Evolutionary conservation across 2,113 vertebrate species (phyloP).

Genomic region (Podarcis raffonei): DNA sequence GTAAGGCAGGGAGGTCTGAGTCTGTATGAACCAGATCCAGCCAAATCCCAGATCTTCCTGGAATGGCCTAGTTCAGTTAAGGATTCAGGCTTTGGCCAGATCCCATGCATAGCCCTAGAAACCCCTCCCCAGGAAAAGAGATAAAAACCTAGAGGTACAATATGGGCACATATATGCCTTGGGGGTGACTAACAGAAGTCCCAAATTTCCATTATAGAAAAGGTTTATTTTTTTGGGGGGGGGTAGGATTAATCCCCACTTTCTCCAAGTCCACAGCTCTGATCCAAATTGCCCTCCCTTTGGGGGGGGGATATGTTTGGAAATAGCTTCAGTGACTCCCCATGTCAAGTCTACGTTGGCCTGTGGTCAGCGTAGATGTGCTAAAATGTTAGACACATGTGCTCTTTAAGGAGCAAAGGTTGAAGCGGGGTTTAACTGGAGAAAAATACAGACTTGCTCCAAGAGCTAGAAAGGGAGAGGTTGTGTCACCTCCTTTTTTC

Average conservation of each 20-base stretch:
- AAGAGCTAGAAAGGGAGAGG: slow-evolving; percentile 51
- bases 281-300: not conserved
- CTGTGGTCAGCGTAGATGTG: slow-evolving; percentile 41
- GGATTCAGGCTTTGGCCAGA: too few species aligned
- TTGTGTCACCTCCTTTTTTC: slow-evolving; percentile 59
- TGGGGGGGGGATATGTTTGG: too few species aligned
- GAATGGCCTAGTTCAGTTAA: too few species aligned
- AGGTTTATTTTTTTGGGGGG: not conserved
- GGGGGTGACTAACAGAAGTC: too few species aligned
- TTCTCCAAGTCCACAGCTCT: not conserved
- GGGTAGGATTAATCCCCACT: not conserved
- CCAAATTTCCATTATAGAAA: too few species aligned
- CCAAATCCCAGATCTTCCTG: too few species aligned
- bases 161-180: not conserved
- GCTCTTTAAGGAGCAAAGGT: slow-evolving; percentile 72
- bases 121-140: too few species aligned
- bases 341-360: not conserved
- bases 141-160: not conserved
- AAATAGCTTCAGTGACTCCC: not conserved
- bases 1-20: too few species aligned
- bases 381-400: slow-evolving; percentile 67
- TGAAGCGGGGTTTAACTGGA: slow-evolving; percentile 64
- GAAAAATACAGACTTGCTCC: slow-evolving; percentile 64
- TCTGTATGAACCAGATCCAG: too few species aligned
- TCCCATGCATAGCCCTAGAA: too few species aligned